Conservation (phyloP, 2,888 invertebrate species). For the Abrostola tripartita region DNA sequence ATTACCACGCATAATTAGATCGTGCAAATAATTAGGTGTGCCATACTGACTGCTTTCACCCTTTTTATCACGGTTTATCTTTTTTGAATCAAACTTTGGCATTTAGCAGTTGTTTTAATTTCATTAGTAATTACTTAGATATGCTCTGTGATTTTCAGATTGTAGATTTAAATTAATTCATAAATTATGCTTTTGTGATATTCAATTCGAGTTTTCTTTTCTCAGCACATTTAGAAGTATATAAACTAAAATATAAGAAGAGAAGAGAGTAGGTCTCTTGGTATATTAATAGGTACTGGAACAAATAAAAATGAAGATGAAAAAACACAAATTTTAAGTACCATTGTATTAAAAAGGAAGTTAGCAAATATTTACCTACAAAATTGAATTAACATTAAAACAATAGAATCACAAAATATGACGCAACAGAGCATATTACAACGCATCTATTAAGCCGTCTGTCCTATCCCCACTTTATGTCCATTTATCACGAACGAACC, state of each 20-base stretch:
- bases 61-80: conserved; percentile 56
- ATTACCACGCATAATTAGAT: conserved; percentile 71
- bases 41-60: conserved; percentile 69
- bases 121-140: neutral
- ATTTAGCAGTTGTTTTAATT: conserved; percentile 24
- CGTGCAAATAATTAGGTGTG: conserved; percentile 68
- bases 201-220: too few species aligned
- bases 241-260: neutral
- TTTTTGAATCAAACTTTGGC: conserved; percentile 35
- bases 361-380: neutral
- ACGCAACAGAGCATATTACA: conserved; percentile 47
- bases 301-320: neutral
- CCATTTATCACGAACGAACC: conserved; percentile 78
- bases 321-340: neutral
- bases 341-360: neutral
- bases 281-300: too few species aligned
- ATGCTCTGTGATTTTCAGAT: too few species aligned
- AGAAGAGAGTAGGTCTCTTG: too few species aligned
- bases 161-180: too few species aligned
- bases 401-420: conserved; percentile 33
- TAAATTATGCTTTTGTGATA: too few species aligned
- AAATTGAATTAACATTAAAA: conserved; percentile 21
- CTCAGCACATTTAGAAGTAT: too few species aligned
- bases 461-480: conserved; percentile 64
- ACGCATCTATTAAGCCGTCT: conserved; percentile 54